phyloP scores from a whole-genome alignment of 2,113 vertebrate genomes.

The Parus major region DNA sequence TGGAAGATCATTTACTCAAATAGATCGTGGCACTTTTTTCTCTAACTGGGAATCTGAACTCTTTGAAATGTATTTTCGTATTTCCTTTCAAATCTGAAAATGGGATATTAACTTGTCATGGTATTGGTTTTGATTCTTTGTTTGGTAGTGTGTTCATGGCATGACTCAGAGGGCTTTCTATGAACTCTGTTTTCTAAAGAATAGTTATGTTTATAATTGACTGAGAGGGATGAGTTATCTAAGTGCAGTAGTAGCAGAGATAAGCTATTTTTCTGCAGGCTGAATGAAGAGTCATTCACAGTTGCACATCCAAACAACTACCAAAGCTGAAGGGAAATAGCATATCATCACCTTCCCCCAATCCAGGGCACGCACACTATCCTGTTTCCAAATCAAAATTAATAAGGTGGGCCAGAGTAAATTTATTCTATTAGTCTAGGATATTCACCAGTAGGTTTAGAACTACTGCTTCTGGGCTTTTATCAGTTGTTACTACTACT shows the following conservation, averaged over 20 bases:
- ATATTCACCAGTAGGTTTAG: not conserved
- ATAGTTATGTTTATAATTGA: not conserved
- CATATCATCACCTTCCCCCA: too few species aligned
- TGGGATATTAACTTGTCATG: not conserved
- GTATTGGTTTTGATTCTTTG: not conserved
- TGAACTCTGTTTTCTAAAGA: not conserved
- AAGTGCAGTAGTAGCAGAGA: not conserved
- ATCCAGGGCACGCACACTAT: accelerated
- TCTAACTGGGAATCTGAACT: not conserved
- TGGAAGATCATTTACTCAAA: not conserved
- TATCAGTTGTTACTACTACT: not conserved
- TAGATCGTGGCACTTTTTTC: not conserved
- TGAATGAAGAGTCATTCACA: not conserved
- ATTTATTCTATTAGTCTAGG: not conserved
- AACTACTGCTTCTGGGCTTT: not conserved
- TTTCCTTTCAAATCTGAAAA: not conserved
- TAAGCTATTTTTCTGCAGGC: not conserved
- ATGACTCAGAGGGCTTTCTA: not conserved
- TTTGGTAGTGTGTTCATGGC: not conserved
- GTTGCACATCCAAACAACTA: not conserved
- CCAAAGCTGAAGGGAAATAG: not conserved
- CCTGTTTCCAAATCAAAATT: not conserved
- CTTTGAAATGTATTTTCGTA: not conserved
- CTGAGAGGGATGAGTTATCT: not conserved
- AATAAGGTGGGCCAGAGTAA: not conserved